Base-by-base conservation (phyloP, 2,888 invertebrate genomes). In the Sarcophaga carnaria region DNA sequence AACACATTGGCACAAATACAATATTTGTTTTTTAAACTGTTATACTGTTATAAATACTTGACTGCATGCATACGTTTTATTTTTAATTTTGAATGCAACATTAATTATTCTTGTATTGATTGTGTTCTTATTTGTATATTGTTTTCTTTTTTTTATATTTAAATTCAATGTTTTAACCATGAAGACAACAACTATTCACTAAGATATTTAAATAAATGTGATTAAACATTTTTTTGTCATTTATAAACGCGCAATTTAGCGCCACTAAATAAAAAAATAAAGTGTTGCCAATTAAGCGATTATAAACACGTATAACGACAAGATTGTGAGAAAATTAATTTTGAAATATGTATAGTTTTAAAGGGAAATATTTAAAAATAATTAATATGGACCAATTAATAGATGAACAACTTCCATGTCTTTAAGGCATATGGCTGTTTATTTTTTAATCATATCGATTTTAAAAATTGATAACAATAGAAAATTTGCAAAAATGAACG, bases 191-290 rank as follows among this genome's bases (percentile, higher is more conserved):
- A 69, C 20, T 74, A 69, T 71, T 22, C 62, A 66, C 64, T 77
- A 76, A 63, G 66, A 17, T 69, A 62, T 70, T 77, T 80, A 63
- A 78, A 74, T 71, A 22, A 37, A 22, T 70, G 45, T 25, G 22
- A 70, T 27, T 59, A 20, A 45, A 5, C 45, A n/a, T 67, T 27
- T n/a, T 67, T 14, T 63, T 59, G 54, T 8, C 54, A 27, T 66
- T 59, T 80, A 63, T 62, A 62, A 20, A 62, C 17, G 37, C 63
- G 20, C 69, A 76, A 76, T 59, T 70, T 69, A 76, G 70, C 70
- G 70, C 76, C 76, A 76, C 59, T 76, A 14, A 67, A n/a, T 67
- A 45, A n/a, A n/a, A 17, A n/a, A 47, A 59, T 20, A 12, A 10
- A 72, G 45, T 72, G 12, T 6, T 66, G 72, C 14, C 59, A 80